A percentile compares a stretch with the other conserved stretches of the same genome.
Conservation (phyloP, 2,888 invertebrate species). For the Macrophya alboannulata region DNA sequence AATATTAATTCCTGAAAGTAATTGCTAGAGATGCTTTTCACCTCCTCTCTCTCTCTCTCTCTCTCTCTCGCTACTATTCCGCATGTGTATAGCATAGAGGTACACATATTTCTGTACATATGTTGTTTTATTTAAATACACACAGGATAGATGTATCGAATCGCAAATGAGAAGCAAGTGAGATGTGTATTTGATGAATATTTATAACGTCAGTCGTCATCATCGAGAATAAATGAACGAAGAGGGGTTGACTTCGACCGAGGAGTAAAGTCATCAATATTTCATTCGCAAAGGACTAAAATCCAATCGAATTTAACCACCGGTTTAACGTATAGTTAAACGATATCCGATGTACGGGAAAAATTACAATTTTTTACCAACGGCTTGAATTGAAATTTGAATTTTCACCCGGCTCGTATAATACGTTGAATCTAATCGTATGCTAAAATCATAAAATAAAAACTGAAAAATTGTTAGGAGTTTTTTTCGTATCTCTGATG, state of each 20-base stretch:
- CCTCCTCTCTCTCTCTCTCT: constrained; percentile 57
- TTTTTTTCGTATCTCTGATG: not conserved
- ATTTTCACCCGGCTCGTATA: not conserved
- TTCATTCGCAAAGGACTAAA: constrained; percentile 31
- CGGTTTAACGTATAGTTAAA: not conserved
- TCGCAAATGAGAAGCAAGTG: constrained; percentile 36
- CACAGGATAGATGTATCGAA: not conserved
- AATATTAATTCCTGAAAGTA: constrained; percentile 36
- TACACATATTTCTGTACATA: not conserved
- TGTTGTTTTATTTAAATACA: not conserved
- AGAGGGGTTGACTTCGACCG: not conserved
- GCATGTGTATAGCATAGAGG: not conserved
- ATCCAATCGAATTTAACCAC: constrained; percentile 35
- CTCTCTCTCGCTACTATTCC: constrained; percentile 65
- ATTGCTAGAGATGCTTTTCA: constrained; percentile 27
- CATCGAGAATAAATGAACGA: constrained; percentile 47
- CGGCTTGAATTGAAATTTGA: not conserved
- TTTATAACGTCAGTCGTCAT: constrained; percentile 33
- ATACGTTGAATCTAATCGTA: not conserved
- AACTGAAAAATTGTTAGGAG: not conserved
- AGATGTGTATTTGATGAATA: constrained; percentile 21
- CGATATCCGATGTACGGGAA: not conserved
- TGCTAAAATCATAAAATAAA: not conserved
- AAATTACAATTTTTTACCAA: constrained; percentile 28
- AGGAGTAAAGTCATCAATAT: constrained; percentile 47